These are phyloP conservation scores for Yasuhikotakia modesta DNA, from an alignment of 2,797 vertebrate genomes.

Conservation along the genomic window DNA sequence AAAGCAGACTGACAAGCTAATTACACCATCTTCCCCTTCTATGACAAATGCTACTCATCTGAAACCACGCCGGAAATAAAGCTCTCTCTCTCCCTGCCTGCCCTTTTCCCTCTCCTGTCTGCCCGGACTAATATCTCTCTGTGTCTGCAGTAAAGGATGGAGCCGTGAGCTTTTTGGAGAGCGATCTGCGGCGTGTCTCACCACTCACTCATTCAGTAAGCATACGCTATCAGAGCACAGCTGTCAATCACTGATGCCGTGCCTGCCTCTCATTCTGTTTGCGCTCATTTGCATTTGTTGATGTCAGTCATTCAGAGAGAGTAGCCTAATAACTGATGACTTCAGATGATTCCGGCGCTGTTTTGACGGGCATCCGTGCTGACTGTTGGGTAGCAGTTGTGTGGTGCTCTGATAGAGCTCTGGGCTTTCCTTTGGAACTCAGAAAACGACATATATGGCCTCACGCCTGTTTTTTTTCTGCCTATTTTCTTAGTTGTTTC, in stretches of 20 bases:
- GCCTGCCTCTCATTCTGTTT: conserved; percentile 61
- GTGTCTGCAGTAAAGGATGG: conserved; percentile 76
- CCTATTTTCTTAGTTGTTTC: background rate
- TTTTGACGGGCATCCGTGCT: conserved; percentile 64
- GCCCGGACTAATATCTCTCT: conserved; percentile 83
- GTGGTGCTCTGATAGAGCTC: conserved; percentile 35
- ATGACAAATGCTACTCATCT: conserved; percentile 99
- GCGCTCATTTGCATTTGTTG: conserved; percentile 80
- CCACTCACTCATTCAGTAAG: conserved; percentile 85
- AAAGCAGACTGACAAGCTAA: conserved; percentile 99
- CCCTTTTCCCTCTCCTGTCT: conserved; percentile 69
- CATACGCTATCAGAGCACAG: conserved; percentile 88
- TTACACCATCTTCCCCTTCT: conserved; percentile 97
- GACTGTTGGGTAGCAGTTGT: conserved; percentile 47
- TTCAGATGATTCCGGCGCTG: conserved; percentile 66
- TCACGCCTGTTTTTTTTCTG: background rate
- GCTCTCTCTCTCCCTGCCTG: conserved; percentile 76
- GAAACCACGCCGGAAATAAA: conserved; percentile 94
- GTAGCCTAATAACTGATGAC: conserved; percentile 70
- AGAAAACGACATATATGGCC: background rate
- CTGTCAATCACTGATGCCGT: conserved; percentile 82
- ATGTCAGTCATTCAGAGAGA: conserved; percentile 82
- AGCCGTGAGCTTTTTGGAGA: conserved; percentile 57
- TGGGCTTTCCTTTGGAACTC: conserved; percentile 47
- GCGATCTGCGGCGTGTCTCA: conserved; percentile 74